These are phyloP conservation scores for Podiceps cristatus DNA, from an alignment of 2,113 vertebrate species.

Conservation along the genomic window DNA sequence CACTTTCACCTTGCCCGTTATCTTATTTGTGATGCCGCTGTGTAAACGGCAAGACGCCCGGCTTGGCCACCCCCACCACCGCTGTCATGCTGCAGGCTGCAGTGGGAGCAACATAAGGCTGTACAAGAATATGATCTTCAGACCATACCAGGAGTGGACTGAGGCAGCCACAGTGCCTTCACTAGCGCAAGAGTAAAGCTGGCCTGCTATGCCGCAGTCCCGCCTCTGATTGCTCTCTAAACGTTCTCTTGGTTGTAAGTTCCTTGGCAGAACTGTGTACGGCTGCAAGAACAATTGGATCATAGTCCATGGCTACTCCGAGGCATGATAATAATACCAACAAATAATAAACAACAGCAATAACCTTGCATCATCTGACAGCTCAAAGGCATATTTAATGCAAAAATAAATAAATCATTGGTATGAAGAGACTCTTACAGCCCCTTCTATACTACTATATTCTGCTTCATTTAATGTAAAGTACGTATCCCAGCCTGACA, in stretches of 20 bases:
- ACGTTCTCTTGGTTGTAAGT: neutral
- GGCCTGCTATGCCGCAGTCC: neutral
- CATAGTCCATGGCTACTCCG: neutral
- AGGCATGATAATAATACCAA: neutral
- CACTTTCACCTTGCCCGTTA: neutral
- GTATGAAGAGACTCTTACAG: neutral
- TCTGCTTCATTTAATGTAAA: slow-evolving; percentile 40
- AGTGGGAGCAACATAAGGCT: neutral
- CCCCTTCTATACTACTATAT: neutral
- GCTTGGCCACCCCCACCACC: neutral
- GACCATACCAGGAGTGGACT: neutral
- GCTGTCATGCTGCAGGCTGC: accelerated
- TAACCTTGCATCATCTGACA: neutral
- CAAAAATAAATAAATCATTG: slow-evolving; percentile 37
- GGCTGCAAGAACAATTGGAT: neutral
- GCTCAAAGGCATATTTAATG: neutral
- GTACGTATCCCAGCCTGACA: neutral
- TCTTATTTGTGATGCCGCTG: neutral
- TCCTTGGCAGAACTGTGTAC: neutral
- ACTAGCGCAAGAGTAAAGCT: accelerated
- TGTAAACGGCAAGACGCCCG: neutral
- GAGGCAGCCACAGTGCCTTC: neutral
- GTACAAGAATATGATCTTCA: neutral
- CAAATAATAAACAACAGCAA: neutral
- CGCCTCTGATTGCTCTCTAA: neutral